These are phyloP conservation scores for Pteruthius melanotis DNA, from an alignment of 2,113 vertebrate species.

Conservation along the genomic window DNA sequence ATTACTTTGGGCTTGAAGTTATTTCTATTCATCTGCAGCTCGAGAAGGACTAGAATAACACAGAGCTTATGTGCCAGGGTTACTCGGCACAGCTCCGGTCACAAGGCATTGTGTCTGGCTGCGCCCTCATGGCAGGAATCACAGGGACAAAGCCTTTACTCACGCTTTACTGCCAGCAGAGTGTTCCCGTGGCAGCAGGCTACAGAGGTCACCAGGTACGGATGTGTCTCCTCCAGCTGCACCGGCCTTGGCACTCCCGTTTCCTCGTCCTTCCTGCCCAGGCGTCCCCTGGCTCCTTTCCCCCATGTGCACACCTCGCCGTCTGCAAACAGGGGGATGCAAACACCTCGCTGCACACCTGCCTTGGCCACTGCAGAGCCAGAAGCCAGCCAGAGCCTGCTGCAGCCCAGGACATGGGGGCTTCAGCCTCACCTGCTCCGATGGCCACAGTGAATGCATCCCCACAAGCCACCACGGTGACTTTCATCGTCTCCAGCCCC, in stretches of 20 bases:
- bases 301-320: slow-evolving; percentile 96
- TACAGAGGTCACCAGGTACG: slow-evolving; percentile 88
- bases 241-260: slow-evolving; percentile 82
- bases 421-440: slow-evolving; percentile 80
- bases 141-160: slow-evolving; percentile 66
- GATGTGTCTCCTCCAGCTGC: slow-evolving; percentile 89
- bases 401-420: background rate
- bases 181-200: slow-evolving; percentile 98
- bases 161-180: slow-evolving; percentile 91
- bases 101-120: background rate
- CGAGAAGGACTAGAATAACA: background rate
- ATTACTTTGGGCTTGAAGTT: background rate
- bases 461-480: slow-evolving; percentile 88
- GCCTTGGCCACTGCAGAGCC: background rate
- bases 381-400: background rate
- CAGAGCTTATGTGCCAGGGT: background rate
- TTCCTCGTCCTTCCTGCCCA: slow-evolving; percentile 92
- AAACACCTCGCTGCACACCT: background rate
- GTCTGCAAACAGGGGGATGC: slow-evolving; percentile 69
- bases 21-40: slow-evolving; percentile 11
- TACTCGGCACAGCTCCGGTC: background rate
- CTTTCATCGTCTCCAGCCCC: slow-evolving; percentile 76
- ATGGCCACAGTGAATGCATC: slow-evolving; percentile 95
- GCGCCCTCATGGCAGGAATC: background rate
- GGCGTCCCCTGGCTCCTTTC: slow-evolving; percentile 92